Evolutionary conservation across 2,113 vertebrate genomes (phyloP).

Genomic region (Bostrychus sinensis): DNA sequence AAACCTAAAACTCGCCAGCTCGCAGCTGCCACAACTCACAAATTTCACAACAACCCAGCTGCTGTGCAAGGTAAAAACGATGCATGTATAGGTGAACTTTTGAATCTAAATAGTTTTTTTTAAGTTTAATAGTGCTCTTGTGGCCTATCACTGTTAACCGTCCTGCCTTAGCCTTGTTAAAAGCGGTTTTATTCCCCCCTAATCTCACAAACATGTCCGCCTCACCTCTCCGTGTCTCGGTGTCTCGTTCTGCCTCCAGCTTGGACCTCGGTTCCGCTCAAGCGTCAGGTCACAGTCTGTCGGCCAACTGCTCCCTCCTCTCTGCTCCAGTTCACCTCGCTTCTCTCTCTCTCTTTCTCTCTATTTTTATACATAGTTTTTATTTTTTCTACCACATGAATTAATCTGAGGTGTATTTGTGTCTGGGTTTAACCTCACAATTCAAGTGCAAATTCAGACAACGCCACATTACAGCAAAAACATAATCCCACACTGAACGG

Average conservation of each 20-base stretch:
- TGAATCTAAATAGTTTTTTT: no score
- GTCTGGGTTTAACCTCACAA: not conserved
- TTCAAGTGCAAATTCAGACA: conserved; percentile 1
- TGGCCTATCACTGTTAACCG: no score
- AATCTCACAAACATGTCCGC: not conserved
- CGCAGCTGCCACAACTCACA: no score
- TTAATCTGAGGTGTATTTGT: not conserved
- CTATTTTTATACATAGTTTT: not conserved
- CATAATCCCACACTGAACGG: not conserved
- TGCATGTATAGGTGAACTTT: no score
- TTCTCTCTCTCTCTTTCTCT: not conserved
- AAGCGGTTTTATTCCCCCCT: no score
- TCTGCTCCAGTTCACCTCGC: no score
- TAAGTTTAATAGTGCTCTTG: no score
- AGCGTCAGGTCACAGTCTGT: not conserved
- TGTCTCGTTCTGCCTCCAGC: not conserved
- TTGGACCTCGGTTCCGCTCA: not conserved
- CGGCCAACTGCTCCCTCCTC: not conserved
- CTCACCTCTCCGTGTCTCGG: not conserved
- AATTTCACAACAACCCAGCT: no score
- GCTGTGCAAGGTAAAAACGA: no score
- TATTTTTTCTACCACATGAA: not conserved
- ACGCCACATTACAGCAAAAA: not conserved
- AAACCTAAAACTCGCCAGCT: no score
- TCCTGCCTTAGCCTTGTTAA: not conserved